Percentiles rank a stretch among this genome's conserved stretches.
Conservation (phyloP, 2,113 vertebrate species). For the Pteruthius melanotis region DNA sequence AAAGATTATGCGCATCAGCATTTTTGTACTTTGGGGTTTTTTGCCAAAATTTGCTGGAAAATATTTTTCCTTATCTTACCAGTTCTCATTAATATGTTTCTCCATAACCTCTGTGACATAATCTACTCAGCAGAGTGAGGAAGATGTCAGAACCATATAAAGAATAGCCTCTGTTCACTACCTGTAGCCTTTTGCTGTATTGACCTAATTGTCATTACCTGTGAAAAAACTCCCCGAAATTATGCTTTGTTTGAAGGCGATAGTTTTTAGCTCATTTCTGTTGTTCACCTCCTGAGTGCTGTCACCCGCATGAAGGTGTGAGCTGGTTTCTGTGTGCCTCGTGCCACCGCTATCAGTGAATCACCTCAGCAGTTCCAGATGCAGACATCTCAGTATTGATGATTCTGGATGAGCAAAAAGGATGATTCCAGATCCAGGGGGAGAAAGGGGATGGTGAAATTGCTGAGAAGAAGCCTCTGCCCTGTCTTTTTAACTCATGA, state of each 20-base stretch:
- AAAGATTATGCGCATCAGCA: accelerated
- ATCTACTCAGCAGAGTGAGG: not conserved
- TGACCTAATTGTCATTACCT: not conserved
- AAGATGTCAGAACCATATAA: not conserved
- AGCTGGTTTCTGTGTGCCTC: not conserved
- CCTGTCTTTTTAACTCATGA: not conserved
- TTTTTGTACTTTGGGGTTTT: not conserved
- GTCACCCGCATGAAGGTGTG: not conserved
- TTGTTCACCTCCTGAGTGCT: not conserved
- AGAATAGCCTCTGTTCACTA: not conserved
- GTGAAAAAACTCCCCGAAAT: not conserved
- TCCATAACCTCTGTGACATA: not conserved
- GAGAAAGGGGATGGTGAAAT: not conserved
- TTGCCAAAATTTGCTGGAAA: not conserved
- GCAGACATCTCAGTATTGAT: not conserved
- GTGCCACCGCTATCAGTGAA: not conserved
- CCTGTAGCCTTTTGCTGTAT: not conserved
- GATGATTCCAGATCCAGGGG: not conserved
- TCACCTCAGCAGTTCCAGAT: not conserved
- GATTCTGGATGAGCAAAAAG: not conserved
- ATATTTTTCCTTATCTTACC: not conserved
- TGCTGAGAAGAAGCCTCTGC: not conserved
- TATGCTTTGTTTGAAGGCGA: not conserved
- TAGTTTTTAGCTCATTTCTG: not conserved
- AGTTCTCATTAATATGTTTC: not conserved